A percentile compares a stretch with the other conserved stretches of the same genome.
phyloP scores from a whole-genome alignment of 2,113 vertebrate species.

The Globicephala melas region DNA sequence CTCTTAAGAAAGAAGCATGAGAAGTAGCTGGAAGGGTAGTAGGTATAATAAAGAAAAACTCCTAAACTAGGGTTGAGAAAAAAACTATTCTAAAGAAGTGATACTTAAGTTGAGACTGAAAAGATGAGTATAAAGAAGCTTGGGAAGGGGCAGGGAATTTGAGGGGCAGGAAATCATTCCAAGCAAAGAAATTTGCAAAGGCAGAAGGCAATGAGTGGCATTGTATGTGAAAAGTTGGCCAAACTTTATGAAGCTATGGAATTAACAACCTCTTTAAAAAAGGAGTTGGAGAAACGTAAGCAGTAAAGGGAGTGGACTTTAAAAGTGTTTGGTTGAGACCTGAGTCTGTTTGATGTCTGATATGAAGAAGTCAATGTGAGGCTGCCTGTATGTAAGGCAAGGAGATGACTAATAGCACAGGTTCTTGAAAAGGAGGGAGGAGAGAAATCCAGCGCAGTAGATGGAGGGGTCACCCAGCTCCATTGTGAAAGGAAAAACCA shows the following conservation, averaged over 20 bases:
- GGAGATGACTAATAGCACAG: not conserved
- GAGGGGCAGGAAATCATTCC: not conserved
- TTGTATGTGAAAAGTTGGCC: not conserved
- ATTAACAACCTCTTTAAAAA: not conserved
- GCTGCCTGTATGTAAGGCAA: not conserved
- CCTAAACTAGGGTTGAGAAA: not conserved
- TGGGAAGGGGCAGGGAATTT: not conserved
- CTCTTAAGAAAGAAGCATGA: not conserved
- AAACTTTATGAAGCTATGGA: not conserved
- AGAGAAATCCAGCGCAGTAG: not conserved
- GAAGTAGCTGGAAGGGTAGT: not conserved
- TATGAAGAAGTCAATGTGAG: not conserved
- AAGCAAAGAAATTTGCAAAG: not conserved
- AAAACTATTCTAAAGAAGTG: not conserved
- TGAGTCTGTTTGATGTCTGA: not conserved
- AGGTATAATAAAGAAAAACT: not conserved
- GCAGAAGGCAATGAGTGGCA: not conserved
- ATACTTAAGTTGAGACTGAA: not conserved
- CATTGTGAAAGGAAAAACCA: not conserved
- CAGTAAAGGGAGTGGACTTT: not conserved
- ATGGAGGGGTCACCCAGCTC: not conserved
- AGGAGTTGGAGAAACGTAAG: not conserved
- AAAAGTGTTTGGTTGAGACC: not conserved
- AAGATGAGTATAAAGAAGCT: not conserved
- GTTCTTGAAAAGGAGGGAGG: not conserved